phyloP scores from a whole-genome alignment of 2,113 vertebrate genomes.

The Corythaixoides concolor region DNA sequence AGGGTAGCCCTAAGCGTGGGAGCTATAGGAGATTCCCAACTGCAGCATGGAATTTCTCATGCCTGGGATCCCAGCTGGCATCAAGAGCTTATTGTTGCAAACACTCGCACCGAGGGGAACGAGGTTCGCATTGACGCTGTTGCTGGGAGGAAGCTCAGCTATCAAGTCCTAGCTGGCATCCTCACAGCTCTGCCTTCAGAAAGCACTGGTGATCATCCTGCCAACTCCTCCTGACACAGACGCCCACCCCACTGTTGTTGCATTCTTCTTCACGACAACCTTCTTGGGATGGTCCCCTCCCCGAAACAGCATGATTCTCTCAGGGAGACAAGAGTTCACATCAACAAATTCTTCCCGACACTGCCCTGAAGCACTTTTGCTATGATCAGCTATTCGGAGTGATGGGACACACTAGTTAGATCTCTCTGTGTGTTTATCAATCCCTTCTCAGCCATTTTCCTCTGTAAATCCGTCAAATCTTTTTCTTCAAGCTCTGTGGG shows the following conservation, averaged over 20 bases:
- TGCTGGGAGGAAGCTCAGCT: not conserved
- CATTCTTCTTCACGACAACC: conserved; percentile 3
- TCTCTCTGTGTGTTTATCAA: conserved; percentile 66
- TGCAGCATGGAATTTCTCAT: not conserved
- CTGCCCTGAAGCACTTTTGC: conserved; percentile 55
- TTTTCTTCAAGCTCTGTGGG: conserved; percentile 55
- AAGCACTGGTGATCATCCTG: not conserved
- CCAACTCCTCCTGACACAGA: not conserved
- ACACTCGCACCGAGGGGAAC: rapidly evolving
- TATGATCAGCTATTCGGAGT: conserved; percentile 67
- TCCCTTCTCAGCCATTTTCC: conserved; percentile 68
- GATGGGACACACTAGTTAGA: conserved; percentile 71
- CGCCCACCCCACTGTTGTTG: not conserved
- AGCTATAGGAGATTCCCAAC: not conserved
- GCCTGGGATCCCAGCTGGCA: not conserved
- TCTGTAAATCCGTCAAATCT: conserved; percentile 48
- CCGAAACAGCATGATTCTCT: conserved; percentile 49
- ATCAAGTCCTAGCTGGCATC: not conserved
- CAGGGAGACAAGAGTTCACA: conserved; percentile 58
- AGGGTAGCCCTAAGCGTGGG: not conserved
- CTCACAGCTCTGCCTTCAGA: conserved; percentile 15
- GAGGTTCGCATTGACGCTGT: rapidly evolving
- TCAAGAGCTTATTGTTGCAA: rapidly evolving
- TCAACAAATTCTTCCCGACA: conserved; percentile 69
- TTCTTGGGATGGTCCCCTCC: conserved; percentile 39